Evolutionary conservation across 1,140 invertebrate species (phyloP), one percentile per base, ranked within the genome.

Genomic region (Berghia stephanieae): DNA sequence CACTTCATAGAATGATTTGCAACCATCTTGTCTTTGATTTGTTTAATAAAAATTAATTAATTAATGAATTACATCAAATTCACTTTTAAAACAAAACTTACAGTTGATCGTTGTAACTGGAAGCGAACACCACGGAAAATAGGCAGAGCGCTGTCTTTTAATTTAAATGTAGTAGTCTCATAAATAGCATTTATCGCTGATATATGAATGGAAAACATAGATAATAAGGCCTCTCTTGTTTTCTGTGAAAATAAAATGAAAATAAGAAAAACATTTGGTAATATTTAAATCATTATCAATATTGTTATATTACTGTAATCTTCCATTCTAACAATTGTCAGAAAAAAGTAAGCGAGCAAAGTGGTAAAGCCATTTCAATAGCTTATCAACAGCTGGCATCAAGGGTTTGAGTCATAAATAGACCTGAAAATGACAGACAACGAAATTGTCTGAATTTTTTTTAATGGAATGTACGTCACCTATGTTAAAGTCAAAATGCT

Each of bases 61-160:
- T 27, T 63, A 10, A 10, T 63, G 8, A 18, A 10, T 18, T 18
- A 63, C 10, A 63, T 31, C 27, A 21, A 21, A 21, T 63, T 18
- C 27, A 18, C 10, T 8, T 16, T 16, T 63, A 10, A 63, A 13
- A 63, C 27, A 63, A 16, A 8, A 6, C 55, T 63, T 75, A 75
- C 72, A 38, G 34, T 63, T 42, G 72, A 63, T 40, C 72, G 34
- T 27, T 75, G 72, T 40, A 75, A 63, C 72, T 75, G 72, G n/a
- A 75, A 75, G 4, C 44, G 43, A 63, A 63, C 42, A 10, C 38
- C 38, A n/a, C n/a, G 40, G 38, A 60, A 75, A 63, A 3, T 24
- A 16, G 42, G 16, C 24, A 13, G 27, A 55, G 21, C 46, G 34
- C 57, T 46, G 57, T 73, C 70, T 36, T 18, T 13, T 36, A 18